phyloP scores from a whole-genome alignment of 2,797 vertebrate species.

The Chelon auratus region DNA sequence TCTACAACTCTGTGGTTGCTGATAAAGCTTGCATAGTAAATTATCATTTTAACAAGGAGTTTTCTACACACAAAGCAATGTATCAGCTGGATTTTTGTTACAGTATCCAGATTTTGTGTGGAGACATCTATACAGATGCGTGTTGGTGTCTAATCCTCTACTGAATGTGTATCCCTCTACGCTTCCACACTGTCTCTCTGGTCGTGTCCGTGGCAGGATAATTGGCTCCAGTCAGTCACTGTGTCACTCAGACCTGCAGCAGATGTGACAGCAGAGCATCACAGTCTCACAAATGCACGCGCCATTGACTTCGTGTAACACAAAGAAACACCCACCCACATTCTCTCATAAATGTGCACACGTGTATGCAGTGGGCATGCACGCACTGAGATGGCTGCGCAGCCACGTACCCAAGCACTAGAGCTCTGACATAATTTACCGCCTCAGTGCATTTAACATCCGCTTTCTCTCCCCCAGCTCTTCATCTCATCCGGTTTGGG shows the following conservation, averaged over 20 bases:
- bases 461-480: conserved; percentile 34
- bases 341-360: conserved; percentile 7
- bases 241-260: conserved; percentile 59
- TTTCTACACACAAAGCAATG: background rate
- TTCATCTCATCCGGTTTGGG: conserved; percentile 42
- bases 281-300: conserved; percentile 23
- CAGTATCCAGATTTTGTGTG: conserved; percentile 11
- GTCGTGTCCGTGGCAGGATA: conserved; percentile 40
- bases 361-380: background rate
- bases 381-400: conserved; percentile 23
- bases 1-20: background rate
- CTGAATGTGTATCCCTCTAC: conserved; percentile 13
- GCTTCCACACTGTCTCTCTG: conserved; percentile 11
- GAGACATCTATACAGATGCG: conserved; percentile 14
- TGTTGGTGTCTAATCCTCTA: conserved; percentile 24
- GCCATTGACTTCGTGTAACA: conserved; percentile 18
- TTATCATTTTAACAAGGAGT: background rate
- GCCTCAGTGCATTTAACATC: conserved; percentile 61
- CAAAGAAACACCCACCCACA: conserved; percentile 11
- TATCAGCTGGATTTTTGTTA: conserved; percentile 8
- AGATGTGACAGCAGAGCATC: conserved; percentile 28
- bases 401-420: conserved; percentile 26
- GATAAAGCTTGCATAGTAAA: conserved; percentile 2
- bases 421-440: conserved; percentile 60
- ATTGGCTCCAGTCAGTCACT: conserved; percentile 57